phyloP scores from a whole-genome alignment of 2,113 vertebrate genomes.

The Sinocyclocheilus rhinocerous region DNA sequence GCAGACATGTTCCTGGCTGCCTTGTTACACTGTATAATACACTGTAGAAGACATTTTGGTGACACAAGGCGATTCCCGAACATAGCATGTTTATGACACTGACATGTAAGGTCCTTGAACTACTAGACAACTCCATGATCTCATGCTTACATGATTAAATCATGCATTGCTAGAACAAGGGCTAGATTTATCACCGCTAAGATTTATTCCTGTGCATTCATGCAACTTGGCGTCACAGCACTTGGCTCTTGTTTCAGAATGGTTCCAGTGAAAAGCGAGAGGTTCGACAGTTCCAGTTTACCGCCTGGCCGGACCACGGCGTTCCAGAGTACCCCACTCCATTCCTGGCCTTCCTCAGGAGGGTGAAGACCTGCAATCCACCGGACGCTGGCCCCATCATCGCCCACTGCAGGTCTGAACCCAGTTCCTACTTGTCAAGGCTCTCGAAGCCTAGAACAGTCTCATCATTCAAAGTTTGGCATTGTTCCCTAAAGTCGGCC shows the following conservation, averaged over 20 bases:
- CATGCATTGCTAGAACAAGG: not conserved
- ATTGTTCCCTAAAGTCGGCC: not conserved
- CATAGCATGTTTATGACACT: not conserved
- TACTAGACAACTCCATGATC: not conserved
- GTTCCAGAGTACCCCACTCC: slow-evolving; percentile 97
- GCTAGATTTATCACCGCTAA: not conserved
- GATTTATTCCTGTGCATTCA: not conserved
- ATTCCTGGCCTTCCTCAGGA: slow-evolving; percentile 93
- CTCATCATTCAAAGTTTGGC: not conserved
- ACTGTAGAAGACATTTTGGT: not conserved
- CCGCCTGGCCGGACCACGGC: slow-evolving; percentile 95
- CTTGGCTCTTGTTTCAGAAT: slow-evolving; percentile 73
- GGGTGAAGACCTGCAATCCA: slow-evolving; percentile 97
- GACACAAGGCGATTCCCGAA: not conserved
- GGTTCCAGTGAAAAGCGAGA: slow-evolving; percentile 97
- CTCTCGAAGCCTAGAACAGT: not conserved
- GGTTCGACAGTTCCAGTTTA: slow-evolving; percentile 98
- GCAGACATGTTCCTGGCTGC: not conserved
- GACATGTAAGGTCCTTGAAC: not conserved
- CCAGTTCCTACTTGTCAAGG: not conserved
- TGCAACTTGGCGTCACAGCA: not conserved
- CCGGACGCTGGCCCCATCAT: slow-evolving; percentile 93
- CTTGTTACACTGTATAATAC: not conserved
- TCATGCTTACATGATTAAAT: not conserved
- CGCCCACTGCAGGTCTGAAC: slow-evolving; percentile 93